Evolutionary conservation across 2,113 vertebrate genomes (phyloP).

Genomic region (Pagrus major): DNA sequence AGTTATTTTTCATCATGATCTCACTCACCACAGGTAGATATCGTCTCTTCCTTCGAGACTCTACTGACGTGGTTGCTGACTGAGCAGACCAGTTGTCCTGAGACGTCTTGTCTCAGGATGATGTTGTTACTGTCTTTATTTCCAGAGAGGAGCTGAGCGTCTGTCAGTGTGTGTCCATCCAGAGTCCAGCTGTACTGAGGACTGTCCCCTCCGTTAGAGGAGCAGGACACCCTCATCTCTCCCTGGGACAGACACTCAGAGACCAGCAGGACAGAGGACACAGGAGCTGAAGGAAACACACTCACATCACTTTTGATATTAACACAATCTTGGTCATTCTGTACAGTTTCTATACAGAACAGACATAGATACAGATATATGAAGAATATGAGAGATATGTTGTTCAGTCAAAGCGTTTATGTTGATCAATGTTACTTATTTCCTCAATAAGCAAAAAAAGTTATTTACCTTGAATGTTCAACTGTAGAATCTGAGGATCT

Average conservation of each 20-base stretch:
- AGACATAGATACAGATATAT: background rate
- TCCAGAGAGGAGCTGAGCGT: background rate
- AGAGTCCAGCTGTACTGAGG: slow-evolving; percentile 72
- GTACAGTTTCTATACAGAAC: background rate
- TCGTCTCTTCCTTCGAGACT: rapidly evolving
- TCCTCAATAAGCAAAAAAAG: rapidly evolving
- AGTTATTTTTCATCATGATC: background rate
- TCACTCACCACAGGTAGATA: slow-evolving; percentile 70
- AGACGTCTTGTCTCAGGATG: slow-evolving; percentile 52
- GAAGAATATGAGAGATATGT: background rate
- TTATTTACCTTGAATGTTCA: slow-evolving; percentile 62
- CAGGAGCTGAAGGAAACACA: slow-evolving; percentile 58
- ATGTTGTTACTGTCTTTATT: slow-evolving; percentile 16
- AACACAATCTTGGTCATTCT: background rate
- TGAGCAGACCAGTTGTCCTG: slow-evolving; percentile 61
- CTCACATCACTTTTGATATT: background rate
- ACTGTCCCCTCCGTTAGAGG: slow-evolving; percentile 56
- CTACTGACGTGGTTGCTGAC: slow-evolving; percentile 63
- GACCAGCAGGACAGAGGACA: slow-evolving; percentile 54
- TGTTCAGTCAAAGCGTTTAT: background rate
- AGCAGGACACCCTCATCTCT: slow-evolving; percentile 59
- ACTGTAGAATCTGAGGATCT: rapidly evolving
- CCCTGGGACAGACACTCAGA: slow-evolving; percentile 62
- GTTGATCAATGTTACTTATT: rapidly evolving
- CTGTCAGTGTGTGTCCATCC: slow-evolving; percentile 35